phyloP scores from a whole-genome alignment of 2,797 vertebrate species.

The Benthosema pterotum region DNA sequence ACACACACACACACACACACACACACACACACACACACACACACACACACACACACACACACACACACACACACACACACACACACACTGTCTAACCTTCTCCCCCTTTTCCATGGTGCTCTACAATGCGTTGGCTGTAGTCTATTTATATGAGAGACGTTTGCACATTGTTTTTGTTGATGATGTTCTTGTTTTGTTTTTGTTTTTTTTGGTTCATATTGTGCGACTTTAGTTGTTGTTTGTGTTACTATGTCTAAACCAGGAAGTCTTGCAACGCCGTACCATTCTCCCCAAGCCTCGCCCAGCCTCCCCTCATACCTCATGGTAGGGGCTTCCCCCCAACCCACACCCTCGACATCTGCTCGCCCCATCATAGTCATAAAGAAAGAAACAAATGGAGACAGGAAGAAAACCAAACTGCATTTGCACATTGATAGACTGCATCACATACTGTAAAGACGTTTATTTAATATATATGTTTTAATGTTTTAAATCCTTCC shows the following conservation, averaged over 20 bases:
- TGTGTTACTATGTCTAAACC: slow-evolving; percentile 56
- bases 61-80: slow-evolving; percentile 29
- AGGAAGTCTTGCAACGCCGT: slow-evolving; percentile 47
- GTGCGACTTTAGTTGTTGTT: slow-evolving; percentile 49
- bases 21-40: slow-evolving; percentile 18
- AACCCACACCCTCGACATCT: slow-evolving; percentile 38
- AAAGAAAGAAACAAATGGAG: slow-evolving; percentile 16
- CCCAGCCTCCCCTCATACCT: slow-evolving; percentile 21
- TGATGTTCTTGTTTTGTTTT: slow-evolving; percentile 47
- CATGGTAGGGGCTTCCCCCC: slow-evolving; percentile 31
- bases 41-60: slow-evolving; percentile 29
- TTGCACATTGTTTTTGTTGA: slow-evolving; percentile 79
- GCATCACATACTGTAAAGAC: slow-evolving; percentile 2
- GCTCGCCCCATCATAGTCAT: slow-evolving; percentile 34
- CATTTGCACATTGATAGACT: slow-evolving; percentile 5
- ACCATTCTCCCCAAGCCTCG: slow-evolving; percentile 17
- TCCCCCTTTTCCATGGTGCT: slow-evolving; percentile 74
- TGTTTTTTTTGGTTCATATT: slow-evolving; percentile 53
- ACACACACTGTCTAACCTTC: slow-evolving; percentile 45
- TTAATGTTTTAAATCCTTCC: no score
- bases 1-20: slow-evolving; percentile 15
- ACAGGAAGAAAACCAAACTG: no score
- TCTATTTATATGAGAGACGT: slow-evolving; percentile 83
- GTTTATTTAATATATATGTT: no score
- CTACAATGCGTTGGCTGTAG: slow-evolving; percentile 74